Evolutionary conservation across 2,113 vertebrate species (phyloP).

Genomic region (Otocyon megalotis): DNA sequence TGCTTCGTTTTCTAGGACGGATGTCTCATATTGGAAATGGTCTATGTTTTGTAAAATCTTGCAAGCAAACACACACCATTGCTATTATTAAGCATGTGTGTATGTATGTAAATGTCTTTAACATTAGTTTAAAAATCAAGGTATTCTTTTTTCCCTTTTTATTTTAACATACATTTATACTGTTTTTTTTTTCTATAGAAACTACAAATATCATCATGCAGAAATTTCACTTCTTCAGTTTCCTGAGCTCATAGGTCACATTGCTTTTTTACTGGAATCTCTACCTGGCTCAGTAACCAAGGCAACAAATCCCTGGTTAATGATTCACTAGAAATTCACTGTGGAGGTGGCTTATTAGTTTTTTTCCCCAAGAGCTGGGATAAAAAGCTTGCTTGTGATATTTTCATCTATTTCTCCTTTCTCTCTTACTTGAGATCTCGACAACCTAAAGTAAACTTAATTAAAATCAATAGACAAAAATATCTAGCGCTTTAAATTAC

Average conservation of each 20-base stretch:
- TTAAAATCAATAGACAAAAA: conserved; percentile 71
- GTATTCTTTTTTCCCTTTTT: not conserved
- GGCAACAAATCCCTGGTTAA: conserved; percentile 85
- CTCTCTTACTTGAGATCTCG: conserved; percentile 58
- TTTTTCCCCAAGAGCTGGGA: conserved; percentile 70
- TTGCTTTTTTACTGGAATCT: conserved; percentile 71
- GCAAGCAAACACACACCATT: not conserved
- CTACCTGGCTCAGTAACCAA: conserved; percentile 84
- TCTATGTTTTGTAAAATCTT: conserved; percentile 30
- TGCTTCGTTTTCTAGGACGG: conserved; percentile 28
- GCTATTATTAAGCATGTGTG: not conserved
- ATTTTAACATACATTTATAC: conserved; percentile 46
- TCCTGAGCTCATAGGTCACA: conserved; percentile 74
- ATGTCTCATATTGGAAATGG: not conserved
- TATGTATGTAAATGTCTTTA: conserved; percentile 18
- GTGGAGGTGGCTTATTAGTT: conserved; percentile 82
- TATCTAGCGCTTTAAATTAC: not conserved
- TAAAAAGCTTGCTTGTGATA: conserved; percentile 74
- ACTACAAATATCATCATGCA: conserved; percentile 64
- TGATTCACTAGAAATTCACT: conserved; percentile 82
- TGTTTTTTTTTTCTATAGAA: conserved; percentile 68
- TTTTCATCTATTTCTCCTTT: conserved; percentile 67
- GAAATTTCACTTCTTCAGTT: conserved; percentile 73
- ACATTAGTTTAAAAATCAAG: conserved; percentile 10
- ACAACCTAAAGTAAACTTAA: conserved; percentile 70